Base-by-base conservation (phyloP, 2,113 vertebrate genomes). In the Aix galericulata region DNA sequence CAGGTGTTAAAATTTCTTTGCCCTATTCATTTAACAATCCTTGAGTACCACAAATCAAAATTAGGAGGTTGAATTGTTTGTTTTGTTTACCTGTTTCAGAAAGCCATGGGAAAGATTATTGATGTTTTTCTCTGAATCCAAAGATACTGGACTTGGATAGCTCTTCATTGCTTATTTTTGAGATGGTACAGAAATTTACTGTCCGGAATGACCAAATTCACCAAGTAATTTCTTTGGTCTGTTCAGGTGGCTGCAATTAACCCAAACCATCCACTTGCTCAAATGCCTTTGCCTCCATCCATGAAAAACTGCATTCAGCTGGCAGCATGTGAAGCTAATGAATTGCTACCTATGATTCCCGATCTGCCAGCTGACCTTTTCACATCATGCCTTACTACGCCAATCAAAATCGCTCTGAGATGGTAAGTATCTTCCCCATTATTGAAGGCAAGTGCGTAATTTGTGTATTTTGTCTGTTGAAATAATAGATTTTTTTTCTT, bases 221-320 rank as follows among this genome's bases (percentile, higher is more conserved):
- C 48, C 52, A 1, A 1, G 2, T 32, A 0, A 21, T 68, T 7
- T 63, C 73, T 93, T 83, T 50, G 34, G 10, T 93, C 42, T 93
- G 78, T 8, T 1, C 96, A 99, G 99, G 99, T 99, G 67, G 99
- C 99, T 13, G 99, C 99, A 17, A 99, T 99, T 86, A 99, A 99
- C 95, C 99, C 99, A 9, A 99, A 98, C 97, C 99, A 99, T 94
- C 99, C 99, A 0, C 98, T 99, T 1, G 99, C 99, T 23, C 99
- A 99, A 97, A 99, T 99, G 99, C 99, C 99, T 3, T 94, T 99
- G 88, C 99, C 99, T 0, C 99, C 99, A 1, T 99, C 99, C 4
- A 99, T 99, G 99, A 99, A 99, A 97, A 99, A 99, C 97, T 99
- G 99, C 97, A 99, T 99, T 92, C 99, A 99, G 98, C 98, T 99